phyloP scores from a whole-genome alignment of 2,888 invertebrate species.

The Yponomeuta evonymella region DNA sequence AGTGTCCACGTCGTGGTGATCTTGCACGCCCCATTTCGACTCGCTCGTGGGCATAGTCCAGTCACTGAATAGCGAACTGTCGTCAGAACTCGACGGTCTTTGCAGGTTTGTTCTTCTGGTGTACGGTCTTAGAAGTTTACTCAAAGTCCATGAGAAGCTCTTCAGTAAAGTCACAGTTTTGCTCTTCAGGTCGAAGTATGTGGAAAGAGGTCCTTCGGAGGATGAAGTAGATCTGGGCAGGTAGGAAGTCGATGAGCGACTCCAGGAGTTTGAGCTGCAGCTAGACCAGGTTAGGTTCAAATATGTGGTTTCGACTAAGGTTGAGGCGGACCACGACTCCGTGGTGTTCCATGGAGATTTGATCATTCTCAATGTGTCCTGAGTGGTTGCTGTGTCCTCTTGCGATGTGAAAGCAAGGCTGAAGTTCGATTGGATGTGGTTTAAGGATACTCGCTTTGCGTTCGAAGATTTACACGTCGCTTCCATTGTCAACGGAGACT shows the following conservation, averaged over 20 bases:
- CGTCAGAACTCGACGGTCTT: background rate
- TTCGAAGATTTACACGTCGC: background rate
- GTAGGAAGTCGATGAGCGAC: background rate
- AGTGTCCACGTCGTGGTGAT: background rate
- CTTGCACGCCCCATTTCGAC: background rate
- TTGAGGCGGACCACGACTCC: background rate
- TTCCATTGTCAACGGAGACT: background rate
- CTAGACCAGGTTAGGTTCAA: background rate
- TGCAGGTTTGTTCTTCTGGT: background rate
- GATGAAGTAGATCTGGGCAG: background rate
- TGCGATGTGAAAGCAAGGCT: background rate
- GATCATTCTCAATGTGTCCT: background rate
- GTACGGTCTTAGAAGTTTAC: background rate
- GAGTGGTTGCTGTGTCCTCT: background rate
- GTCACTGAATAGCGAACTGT: background rate
- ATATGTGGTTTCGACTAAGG: background rate
- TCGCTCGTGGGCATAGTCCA: background rate
- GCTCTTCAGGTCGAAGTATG: background rate
- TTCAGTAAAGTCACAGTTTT: background rate
- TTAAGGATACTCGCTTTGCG: background rate
- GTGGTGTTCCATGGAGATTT: background rate
- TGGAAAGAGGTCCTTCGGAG: background rate
- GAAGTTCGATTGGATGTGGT: background rate
- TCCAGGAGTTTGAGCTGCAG: background rate
- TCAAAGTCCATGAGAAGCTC: background rate